These are phyloP conservation scores for Vanacampus margaritifer DNA, from an alignment of 2,113 vertebrate species.

Conservation along the genomic window DNA sequence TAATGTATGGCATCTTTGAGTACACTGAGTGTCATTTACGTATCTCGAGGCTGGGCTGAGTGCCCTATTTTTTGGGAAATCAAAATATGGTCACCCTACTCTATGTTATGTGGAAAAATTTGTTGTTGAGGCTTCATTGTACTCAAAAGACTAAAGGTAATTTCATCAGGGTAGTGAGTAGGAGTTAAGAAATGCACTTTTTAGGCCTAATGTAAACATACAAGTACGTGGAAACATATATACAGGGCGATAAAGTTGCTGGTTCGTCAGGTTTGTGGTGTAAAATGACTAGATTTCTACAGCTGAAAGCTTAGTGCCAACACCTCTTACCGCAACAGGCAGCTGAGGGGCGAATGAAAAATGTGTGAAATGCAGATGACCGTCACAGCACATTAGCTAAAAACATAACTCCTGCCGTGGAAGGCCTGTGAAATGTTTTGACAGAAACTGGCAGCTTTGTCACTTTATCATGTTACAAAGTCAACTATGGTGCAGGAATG, in stretches of 20 bases:
- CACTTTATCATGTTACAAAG: slow-evolving; percentile 59
- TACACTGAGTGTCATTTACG: too few species aligned
- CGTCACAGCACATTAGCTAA: slow-evolving; percentile 43
- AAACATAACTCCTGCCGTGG: slow-evolving; percentile 43
- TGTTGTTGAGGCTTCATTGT: too few species aligned
- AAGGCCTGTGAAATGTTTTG: slow-evolving; percentile 48
- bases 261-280: slow-evolving; percentile 21
- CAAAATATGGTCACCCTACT: too few species aligned
- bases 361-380: slow-evolving; percentile 57
- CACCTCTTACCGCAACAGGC: slow-evolving; percentile 44
- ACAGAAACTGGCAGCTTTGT: slow-evolving; percentile 49
- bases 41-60: too few species aligned
- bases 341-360: slow-evolving; percentile 52
- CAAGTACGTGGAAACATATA: neutral
- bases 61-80: too few species aligned
- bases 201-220: neutral
- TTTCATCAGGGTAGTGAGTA: neutral
- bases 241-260: slow-evolving; percentile 13
- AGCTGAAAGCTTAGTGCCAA: slow-evolving; percentile 13
- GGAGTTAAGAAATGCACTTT: neutral
- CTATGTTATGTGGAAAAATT: neutral
- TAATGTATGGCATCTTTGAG: too few species aligned
- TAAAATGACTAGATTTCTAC: slow-evolving; percentile 32
- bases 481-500: slow-evolving; percentile 41
- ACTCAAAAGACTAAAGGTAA: neutral